Base-by-base conservation (phyloP, 2,888 invertebrate species). In the Neoscelio sp. region DNA sequence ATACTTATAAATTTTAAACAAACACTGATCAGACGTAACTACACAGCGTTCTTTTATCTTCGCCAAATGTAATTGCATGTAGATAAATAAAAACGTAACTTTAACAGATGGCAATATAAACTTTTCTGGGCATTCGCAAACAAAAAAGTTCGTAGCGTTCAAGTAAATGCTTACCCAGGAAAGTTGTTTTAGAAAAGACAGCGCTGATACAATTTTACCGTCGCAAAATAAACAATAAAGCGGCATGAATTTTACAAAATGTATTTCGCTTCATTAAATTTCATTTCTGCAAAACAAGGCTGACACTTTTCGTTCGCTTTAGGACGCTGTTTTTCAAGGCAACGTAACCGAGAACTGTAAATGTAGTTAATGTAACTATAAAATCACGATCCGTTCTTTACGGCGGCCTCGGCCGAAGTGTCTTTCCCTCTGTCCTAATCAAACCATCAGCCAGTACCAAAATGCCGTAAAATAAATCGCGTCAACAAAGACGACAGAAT, bases 381-480 rank as follows among this genome's bases (percentile, higher is more conserved):
- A 68, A 68, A 60, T 23, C 30, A 28, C 50, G 40, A 70, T 46
- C 26, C 18, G 48, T 46, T 40, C 18, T 58, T 68, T 67, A 52
- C 54, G 20, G 12, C 35, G 10, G 4, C 15, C 13, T 38, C 17
- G n/a, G 46, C 20, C 46, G n/a, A 17, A 52, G 26, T 48, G 33
- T 65, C 52, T 42, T 42, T 23, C 23, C 5, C 52, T 18, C 15
- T 8, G 30, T 38, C 48, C 40, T 44, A 62, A 62, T 62, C 62
- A 73, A 64, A 73, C 52, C 60, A 42, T 60, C 60, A 56, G 20
- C 26, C 30, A 28, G 35, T 50, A 15, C 20, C 42, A 28, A 52
- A 60, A 52, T 3, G 58, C 46, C 52, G 52, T 75, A 60, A 75
- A 75, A 75, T 75, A 67, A 67, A 67, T 67, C 67, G 58, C 52